Percentiles rank a stretch among this genome's conserved stretches.
Conservation (phyloP, 2,797 vertebrate genomes). For the Bryconaethiops microstoma region DNA sequence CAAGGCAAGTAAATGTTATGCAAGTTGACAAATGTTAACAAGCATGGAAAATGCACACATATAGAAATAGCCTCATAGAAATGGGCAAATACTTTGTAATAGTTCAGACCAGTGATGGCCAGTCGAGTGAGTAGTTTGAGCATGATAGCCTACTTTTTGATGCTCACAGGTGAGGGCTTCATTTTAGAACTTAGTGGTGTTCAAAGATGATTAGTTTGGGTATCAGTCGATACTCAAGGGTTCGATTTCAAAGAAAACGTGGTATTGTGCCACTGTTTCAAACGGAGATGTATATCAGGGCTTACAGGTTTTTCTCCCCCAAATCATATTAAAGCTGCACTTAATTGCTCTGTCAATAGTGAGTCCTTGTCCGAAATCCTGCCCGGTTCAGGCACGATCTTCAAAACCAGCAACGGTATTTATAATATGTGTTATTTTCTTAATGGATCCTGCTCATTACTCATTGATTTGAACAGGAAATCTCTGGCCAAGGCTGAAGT, state of each 20-base stretch:
- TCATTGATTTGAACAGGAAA: constrained; percentile 69
- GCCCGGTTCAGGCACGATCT: neutral
- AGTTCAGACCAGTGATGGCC: no score
- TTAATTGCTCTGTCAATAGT: neutral
- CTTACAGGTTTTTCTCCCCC: no score
- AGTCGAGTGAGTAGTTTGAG: no score
- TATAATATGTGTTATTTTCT: constrained; percentile 56
- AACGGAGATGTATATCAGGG: no score
- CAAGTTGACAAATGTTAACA: neutral
- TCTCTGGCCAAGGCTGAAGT: constrained; percentile 57
- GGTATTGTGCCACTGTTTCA: no score
- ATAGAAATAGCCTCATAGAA: neutral
- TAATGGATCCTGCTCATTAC: constrained; percentile 65
- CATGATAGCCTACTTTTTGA: no score
- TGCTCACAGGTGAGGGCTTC: no score
- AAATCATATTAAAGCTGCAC: neutral
- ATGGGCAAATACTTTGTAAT: no score
- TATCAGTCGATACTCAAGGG: no score
- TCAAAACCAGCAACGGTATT: constrained; percentile 9
- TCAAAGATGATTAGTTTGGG: no score
- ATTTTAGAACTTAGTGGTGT: no score
- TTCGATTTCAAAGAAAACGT: no score
- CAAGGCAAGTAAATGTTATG: neutral
- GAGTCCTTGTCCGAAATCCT: neutral
- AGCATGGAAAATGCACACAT: constrained; percentile 25